phyloP scores from a whole-genome alignment of 37 sponge, comb jelly and placozoan species.

The Axinella damicornis region DNA sequence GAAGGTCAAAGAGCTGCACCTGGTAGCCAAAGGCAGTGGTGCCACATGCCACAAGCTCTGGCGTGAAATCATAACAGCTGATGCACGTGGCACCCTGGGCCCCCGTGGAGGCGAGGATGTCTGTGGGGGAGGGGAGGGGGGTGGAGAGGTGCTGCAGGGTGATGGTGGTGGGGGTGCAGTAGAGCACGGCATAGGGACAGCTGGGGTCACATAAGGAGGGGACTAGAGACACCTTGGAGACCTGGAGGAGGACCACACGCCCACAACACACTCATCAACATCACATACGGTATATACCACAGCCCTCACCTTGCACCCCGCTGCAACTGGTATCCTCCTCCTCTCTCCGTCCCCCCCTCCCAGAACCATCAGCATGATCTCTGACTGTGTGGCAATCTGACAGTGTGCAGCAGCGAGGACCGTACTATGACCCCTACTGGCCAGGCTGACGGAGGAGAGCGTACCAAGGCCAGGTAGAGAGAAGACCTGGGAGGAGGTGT shows the following conservation, averaged over 20 bases:
- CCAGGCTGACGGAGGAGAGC: constrained; percentile 26
- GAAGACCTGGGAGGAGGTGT: constrained; percentile 3
- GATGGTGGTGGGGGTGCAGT: constrained; percentile 58
- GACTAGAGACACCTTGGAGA: constrained; percentile 16
- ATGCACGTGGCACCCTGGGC: constrained; percentile 15
- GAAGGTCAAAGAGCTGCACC: constrained; percentile 61
- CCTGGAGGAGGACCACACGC: constrained; percentile 10
- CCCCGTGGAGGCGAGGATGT: constrained; percentile 42
- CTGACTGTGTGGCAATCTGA: neutral
- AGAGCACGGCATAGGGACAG: constrained; percentile 29
- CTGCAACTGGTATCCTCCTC: neutral
- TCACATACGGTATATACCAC: neutral
- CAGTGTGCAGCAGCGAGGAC: neutral
- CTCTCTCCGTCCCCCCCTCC: neutral
- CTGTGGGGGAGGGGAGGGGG: constrained; percentile 29
- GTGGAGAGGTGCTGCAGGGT: constrained; percentile 17
- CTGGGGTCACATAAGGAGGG: neutral
- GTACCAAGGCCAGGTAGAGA: constrained; percentile 8
- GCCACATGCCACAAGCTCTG: constrained; percentile 48
- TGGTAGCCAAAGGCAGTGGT: constrained; percentile 57
- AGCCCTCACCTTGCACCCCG: neutral
- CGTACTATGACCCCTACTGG: neutral
- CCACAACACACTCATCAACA: neutral
- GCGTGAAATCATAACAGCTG: constrained; percentile 43
- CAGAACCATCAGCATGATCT: neutral